Base-by-base conservation (phyloP, 2,113 vertebrate genomes). In the Nesogale talazaci region DNA sequence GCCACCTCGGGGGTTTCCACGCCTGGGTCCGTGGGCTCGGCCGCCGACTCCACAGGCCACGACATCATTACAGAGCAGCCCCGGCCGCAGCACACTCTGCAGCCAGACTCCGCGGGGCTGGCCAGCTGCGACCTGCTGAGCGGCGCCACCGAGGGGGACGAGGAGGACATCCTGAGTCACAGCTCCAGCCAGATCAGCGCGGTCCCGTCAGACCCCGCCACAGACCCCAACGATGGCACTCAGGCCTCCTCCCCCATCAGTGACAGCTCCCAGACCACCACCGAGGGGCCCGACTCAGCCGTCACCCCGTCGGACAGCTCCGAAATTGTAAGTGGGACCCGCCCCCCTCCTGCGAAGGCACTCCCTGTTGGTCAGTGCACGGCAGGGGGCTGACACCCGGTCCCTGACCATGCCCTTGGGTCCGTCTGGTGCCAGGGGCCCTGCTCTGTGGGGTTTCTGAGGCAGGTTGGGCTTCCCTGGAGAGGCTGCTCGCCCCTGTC, bases 31-130 rank as follows among this genome's bases (percentile, higher is more conserved):
- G 46, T 69, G 81, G 94, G 92, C 85, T 95, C 97, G 0, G 97
- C 98, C 3, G 97, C 96, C 0, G 97, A 98, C 82, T 4, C 97
- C 31, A 15, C 94, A 0, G 96, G 95, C 8, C 98, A 98, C 0
- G 98, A 99, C 97, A 99, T 99, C 96, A 99, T 99, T 94, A 99
- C 99, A 0, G 98, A 99, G 87, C 99, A 99, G 98, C 99, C 99
- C 0, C 99, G 99, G 2, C 98, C 99, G 0, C 99, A 99, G 94
- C 99, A 99, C 17, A 98, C 98, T 0, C 95, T 99, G 93, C 99
- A 99, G 97, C 98, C 99, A 0, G 99, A 99, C 94, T 99, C 99
- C 0, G 98, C 98, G 72, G 99, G 99, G 67, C 97, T 99, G 95
- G 95, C 98, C 0, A 92, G 98, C 74, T 99, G 99, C 1, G 99